Evolutionary conservation across 2,888 invertebrate genomes (phyloP), one percentile per base, ranked within the genome.

Genomic region (Tetrapedia diversipes): DNA sequence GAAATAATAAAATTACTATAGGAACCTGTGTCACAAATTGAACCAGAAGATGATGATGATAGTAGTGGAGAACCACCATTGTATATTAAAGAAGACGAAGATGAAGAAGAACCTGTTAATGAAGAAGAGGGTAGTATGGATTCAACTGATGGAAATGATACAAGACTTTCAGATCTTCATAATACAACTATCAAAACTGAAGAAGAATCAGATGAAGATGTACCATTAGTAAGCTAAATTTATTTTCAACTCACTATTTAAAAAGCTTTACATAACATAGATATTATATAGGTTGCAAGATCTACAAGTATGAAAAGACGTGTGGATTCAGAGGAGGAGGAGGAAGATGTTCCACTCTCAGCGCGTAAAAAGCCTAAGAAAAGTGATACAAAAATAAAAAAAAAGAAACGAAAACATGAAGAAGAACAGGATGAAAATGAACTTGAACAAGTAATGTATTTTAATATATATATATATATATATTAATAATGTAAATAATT

Each of bases 151-250:
- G 89, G 79, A 14, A 91, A 91, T 70, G 87, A 90, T 45, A 90
- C 90, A 54, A 88, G 91, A 83, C 82, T 90, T 32, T 91, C 91
- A 32, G 90, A 91, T 74, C 87, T 92, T 59, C 91, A 91, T 76
- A 91, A 91, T 70, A 91, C 91, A 2, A 91, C 92, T 32, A 6
- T 92, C 4, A 91, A 92, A 85, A 89, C 91, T 57, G 92, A 92
- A 59, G 92, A 94, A 19, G 94, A 95, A 2, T 95, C 95, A 80
- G 96, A 96, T 81, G 96, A 96, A 89, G 96, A 97, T 91, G 89
- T 94, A 59, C 96, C 97, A 83, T 91, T 96, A 94, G 96, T 96
- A 93, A 51, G 92, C 92, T 86, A 87, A 65, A 89, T 92, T n/a
- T 32, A 88, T 88, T 72, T 88, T 88, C n/a, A 75, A 87, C n/a